Conservation (phyloP, 2,113 vertebrate genomes). For the Podiceps cristatus region DNA sequence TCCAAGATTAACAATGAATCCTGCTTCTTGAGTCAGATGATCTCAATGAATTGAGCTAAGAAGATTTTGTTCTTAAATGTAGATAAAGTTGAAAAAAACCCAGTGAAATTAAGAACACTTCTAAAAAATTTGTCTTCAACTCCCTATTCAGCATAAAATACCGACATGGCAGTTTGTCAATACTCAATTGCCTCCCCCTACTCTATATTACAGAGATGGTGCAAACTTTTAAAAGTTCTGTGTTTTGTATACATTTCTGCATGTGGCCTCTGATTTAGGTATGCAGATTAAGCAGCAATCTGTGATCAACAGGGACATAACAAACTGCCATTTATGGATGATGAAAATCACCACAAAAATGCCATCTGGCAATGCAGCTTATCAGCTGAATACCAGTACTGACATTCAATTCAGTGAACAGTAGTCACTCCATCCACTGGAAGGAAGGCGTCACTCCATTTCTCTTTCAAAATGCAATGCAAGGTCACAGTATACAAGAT, state of each 20-base stretch:
- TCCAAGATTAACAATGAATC: neutral
- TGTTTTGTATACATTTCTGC: neutral
- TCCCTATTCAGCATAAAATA: neutral
- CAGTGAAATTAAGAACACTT: neutral
- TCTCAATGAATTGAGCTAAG: neutral
- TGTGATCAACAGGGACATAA: neutral
- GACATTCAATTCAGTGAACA: neutral
- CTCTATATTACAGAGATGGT: neutral
- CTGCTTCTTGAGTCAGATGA: neutral
- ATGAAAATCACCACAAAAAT: neutral
- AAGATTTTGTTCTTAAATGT: neutral
- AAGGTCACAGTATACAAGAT: neutral
- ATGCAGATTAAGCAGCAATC: neutral
- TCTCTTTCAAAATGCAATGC: neutral
- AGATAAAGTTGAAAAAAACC: neutral
- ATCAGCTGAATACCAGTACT: neutral
- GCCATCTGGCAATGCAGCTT: neutral
- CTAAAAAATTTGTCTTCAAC: neutral
- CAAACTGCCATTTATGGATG: neutral
- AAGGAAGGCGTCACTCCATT: neutral
- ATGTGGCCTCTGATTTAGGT: neutral
- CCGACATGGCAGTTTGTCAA: neutral
- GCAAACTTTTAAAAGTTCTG: neutral
- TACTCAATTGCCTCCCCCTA: neutral
- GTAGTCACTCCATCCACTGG: neutral